phyloP scores from a whole-genome alignment of 2,113 vertebrate genomes.

The Microtus richardsoni region DNA sequence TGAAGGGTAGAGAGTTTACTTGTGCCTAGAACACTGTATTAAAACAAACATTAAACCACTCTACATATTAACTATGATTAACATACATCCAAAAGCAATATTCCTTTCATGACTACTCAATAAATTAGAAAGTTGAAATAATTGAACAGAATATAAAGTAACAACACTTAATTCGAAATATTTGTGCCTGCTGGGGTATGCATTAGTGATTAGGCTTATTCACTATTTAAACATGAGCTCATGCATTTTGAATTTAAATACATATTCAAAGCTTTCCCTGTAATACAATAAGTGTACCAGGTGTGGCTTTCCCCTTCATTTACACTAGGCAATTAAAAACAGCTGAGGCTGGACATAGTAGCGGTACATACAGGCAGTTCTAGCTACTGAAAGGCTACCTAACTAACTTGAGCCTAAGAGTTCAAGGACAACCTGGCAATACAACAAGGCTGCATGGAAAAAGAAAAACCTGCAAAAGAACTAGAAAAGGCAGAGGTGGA shows the following conservation, averaged over 20 bases:
- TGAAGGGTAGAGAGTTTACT: slow-evolving; percentile 18
- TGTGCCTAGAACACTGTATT: not conserved
- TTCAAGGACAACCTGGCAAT: not conserved
- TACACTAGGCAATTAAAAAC: not conserved
- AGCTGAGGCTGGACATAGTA: not conserved
- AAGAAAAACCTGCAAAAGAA: not conserved
- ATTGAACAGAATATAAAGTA: slow-evolving; percentile 33
- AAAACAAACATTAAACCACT: not conserved
- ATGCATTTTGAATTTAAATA: slow-evolving; percentile 59
- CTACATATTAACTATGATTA: not conserved
- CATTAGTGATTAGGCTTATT: slow-evolving; percentile 14
- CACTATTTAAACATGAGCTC: slow-evolving; percentile 16
- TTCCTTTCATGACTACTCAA: not conserved
- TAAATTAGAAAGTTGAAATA: slow-evolving; percentile 55
- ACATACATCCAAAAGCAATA: not conserved
- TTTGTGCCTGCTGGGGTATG: not conserved
- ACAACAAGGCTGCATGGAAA: not conserved
- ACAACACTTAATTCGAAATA: slow-evolving; percentile 59
- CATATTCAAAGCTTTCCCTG: slow-evolving; percentile 31
- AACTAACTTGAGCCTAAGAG: not conserved
- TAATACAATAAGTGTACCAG: not conserved
- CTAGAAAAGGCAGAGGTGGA: not conserved
- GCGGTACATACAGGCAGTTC: not conserved
- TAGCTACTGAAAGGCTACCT: not conserved
- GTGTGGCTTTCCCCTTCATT: not conserved